Evolutionary conservation across 2,888 invertebrate genomes (phyloP).

Genomic region (Synergus gifuensis): DNA sequence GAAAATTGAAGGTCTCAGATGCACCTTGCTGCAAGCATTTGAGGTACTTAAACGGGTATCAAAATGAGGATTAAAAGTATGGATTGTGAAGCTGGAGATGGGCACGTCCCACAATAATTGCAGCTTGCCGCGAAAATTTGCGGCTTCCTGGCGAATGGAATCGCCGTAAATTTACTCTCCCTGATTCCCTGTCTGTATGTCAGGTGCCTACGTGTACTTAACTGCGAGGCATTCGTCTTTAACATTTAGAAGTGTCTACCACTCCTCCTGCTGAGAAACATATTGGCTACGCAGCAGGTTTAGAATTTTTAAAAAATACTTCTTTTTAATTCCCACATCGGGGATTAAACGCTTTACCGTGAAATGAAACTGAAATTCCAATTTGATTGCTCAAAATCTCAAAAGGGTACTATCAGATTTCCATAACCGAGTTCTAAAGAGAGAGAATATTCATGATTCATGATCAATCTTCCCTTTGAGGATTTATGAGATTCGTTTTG

Average conservation of each 20-base stretch:
- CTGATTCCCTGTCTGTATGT: constrained; percentile 40
- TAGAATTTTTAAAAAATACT: constrained; percentile 2
- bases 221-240: constrained; percentile 30
- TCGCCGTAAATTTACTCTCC: constrained; percentile 53
- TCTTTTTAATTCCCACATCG: constrained; percentile 18
- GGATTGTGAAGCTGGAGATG: constrained; percentile 4
- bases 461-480: too few species aligned
- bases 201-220: constrained; percentile 36
- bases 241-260: constrained; percentile 30
- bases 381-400: too few species aligned
- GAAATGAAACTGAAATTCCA: neutral
- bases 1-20: neutral
- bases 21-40: neutral
- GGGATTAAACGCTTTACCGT: constrained; percentile 1
- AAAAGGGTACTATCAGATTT: too few species aligned
- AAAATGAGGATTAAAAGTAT: constrained; percentile 24
- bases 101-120: constrained; percentile 53
- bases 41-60: constrained; percentile 15
- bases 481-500: too few species aligned
- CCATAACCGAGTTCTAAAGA: too few species aligned
- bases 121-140: constrained; percentile 58
- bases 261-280: constrained; percentile 32
- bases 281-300: constrained; percentile 32
- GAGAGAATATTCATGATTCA: too few species aligned
- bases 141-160: constrained; percentile 56